Base-by-base conservation (phyloP, 2,113 vertebrate species). In the Callopanchax toddi region DNA sequence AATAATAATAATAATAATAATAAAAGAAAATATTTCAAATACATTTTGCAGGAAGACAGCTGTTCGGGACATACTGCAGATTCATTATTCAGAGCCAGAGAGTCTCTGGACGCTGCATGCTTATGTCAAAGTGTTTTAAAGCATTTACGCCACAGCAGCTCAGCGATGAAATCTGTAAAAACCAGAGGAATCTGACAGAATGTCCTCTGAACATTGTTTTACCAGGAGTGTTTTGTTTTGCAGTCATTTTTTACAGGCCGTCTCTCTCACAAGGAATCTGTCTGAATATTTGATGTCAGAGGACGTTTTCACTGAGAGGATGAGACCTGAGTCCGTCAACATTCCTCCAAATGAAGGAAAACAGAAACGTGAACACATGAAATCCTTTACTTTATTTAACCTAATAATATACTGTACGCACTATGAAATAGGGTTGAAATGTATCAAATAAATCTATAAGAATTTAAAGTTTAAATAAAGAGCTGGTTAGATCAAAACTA, bases 51-150 rank as follows among this genome's bases (percentile, higher is more conserved):
- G 56, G 76, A 74, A 82, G 87, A 89, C 92, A 93, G 88, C 85
- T 93, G 91, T 89, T 91, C 39, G 10, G 55, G 86, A 82, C 91
- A 93, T 92, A 90, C 87, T 91, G 91, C 71, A 57, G 66, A 88
- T 93, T 72, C 82, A 93, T 93, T 91, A 93, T 93, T 92, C 86
- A 93, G 74, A 66, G 50, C 80, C 64, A 1, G 51, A 57, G 60
- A 67, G 75, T 85, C 86, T 89, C 89, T 63, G 81, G 81, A 86
- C 81, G 57, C 81, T 46, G 65, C 79, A 74, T 77, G 86, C n/a
- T 89, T 79, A 90, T 91, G 89, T 91, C 90, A 92, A 90, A 92
- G 81, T 85, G 86, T 90, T 92, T 91, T 88, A 91, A 91, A 81
- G 90, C 87, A 89, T 90, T 92, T 90, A 91, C 82, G 72, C 85